A percentile compares a stretch with the other conserved stretches of the same genome.
phyloP scores from a whole-genome alignment of 2,888 invertebrate species.

The Meta bourneti region DNA sequence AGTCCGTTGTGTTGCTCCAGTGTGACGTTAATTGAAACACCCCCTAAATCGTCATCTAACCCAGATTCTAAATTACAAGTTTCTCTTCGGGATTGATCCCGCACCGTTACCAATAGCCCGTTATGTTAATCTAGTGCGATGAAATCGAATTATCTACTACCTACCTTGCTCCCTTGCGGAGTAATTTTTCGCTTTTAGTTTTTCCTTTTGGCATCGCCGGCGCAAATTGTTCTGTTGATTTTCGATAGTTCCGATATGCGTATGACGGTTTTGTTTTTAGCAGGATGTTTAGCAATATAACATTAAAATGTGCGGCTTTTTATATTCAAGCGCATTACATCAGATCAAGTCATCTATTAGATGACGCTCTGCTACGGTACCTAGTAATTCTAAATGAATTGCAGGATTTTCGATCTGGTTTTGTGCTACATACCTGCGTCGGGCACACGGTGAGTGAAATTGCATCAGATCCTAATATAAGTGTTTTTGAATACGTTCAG shows the following conservation, averaged over 20 bases:
- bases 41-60: no score
- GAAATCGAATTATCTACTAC: no score
- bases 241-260: slow-evolving; percentile 9
- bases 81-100: no score
- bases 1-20: no score
- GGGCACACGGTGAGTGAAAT: slow-evolving; percentile 17
- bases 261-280: not conserved
- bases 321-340: not conserved
- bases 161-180: no score
- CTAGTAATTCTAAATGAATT: not conserved
- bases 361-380: slow-evolving; percentile 22
- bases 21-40: no score
- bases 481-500: no score
- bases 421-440: not conserved
- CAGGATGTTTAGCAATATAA: not conserved
- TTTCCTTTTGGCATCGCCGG: slow-evolving; percentile 62
- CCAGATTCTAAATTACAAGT: no score
- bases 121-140: no score
- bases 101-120: no score
- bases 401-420: not conserved
- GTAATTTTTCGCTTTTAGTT: not conserved
- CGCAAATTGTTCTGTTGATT: slow-evolving; percentile 25
- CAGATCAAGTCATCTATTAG: slow-evolving; percentile 14
- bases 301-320: not conserved
- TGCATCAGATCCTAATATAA: not conserved